Evolutionary conservation across 2,888 invertebrate species (phyloP).

Genomic region (Psylliodes chrysocephalus): DNA sequence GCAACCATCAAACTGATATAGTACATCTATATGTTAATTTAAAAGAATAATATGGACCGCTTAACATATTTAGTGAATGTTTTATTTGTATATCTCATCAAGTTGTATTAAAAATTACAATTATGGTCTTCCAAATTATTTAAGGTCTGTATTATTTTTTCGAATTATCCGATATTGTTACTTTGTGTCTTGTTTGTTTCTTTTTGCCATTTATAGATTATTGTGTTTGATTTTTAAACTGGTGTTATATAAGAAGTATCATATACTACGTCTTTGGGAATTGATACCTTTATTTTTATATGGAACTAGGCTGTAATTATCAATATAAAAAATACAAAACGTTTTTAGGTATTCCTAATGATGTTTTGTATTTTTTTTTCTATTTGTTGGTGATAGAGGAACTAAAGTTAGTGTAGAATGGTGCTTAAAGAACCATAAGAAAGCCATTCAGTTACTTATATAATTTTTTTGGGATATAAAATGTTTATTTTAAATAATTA

Average conservation of each 20-base stretch:
- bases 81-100: not conserved
- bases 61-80: not conserved
- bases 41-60: not conserved
- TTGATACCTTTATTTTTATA: slow-evolving; percentile 32
- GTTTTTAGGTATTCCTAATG: slow-evolving; percentile 1
- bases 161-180: slow-evolving; percentile 13
- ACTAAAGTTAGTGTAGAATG: slow-evolving; percentile 10
- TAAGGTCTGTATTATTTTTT: not conserved
- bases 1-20: not conserved
- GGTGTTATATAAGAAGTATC: slow-evolving; percentile 26
- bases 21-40: not conserved
- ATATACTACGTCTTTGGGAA: slow-evolving; percentile 19
- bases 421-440: slow-evolving; percentile 10
- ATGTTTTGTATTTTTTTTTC: slow-evolving; percentile 16
- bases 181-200: slow-evolving; percentile 17
- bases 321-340: slow-evolving; percentile 26
- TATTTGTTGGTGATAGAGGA: slow-evolving; percentile 15
- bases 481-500: not conserved
- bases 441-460: not conserved
- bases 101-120: not conserved
- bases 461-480: not conserved
- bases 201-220: not conserved
- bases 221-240: slow-evolving; percentile 6
- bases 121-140: not conserved
- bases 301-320: slow-evolving; percentile 32